These are phyloP conservation scores for Leucoptera coffeella DNA, from an alignment of 2,888 invertebrate genomes.

Conservation along the genomic window DNA sequence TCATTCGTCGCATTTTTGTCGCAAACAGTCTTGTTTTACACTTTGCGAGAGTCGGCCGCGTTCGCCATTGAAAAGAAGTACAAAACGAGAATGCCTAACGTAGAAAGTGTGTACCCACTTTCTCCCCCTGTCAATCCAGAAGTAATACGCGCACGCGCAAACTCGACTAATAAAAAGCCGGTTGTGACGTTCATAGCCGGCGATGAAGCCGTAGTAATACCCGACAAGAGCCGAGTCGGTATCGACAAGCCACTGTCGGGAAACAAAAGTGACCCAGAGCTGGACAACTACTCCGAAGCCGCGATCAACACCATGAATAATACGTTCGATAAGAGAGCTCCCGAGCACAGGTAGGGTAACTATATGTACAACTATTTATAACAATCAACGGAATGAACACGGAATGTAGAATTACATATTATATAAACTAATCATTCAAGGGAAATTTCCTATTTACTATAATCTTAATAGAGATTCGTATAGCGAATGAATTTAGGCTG, in stretches of 20 bases:
- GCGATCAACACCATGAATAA: slow-evolving; percentile 35
- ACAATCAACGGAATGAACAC: no score
- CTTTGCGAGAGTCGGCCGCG: no score
- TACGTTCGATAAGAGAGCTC: slow-evolving; percentile 51
- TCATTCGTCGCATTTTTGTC: no score
- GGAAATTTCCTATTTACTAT: no score
- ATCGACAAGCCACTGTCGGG: slow-evolving; percentile 26
- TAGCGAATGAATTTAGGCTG: no score
- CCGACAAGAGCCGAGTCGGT: slow-evolving; percentile 35
- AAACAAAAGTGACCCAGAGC: slow-evolving; percentile 38
- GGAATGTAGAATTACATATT: no score
- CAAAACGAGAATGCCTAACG: no score
- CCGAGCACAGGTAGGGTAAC: slow-evolving; percentile 50
- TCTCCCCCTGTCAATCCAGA: slow-evolving; percentile 38
- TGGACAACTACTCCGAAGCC: slow-evolving; percentile 53
- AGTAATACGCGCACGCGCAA: slow-evolving; percentile 53
- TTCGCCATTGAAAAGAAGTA: no score
- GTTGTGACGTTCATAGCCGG: slow-evolving; percentile 30
- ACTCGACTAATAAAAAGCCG: slow-evolving; percentile 40
- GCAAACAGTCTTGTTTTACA: no score
- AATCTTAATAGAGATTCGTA: no score
- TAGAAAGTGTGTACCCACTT: slow-evolving; percentile 50
- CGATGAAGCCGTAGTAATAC: slow-evolving; percentile 35
- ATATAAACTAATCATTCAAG: no score
- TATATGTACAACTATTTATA: no score